Base-by-base conservation (phyloP, 37 sponge, comb jelly and placozoan genomes). In the Hexactinellida sp. region DNA sequence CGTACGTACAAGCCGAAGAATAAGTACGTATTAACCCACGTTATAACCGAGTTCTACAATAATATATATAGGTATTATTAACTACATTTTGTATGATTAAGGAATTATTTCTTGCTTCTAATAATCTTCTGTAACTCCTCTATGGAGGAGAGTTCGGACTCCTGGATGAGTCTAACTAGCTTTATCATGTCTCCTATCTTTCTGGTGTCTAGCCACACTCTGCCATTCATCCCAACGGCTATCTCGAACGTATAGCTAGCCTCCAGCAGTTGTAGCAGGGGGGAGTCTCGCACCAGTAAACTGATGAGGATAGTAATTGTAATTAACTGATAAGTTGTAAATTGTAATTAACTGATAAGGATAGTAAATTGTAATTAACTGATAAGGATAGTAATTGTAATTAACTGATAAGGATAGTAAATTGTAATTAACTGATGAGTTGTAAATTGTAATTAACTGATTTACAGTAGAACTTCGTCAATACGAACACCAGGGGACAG, bases 171-270 rank as follows among this genome's bases (percentile, higher is more conserved):
- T 54, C 90, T 91, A 32, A 87, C 83, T 32, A 96, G 87, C 23
- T 87, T 87, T 0, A 96, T 85, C 38, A 92, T 94, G 54, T 92
- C 90, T 1, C 52, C 76, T n/a, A 88, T 13, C 19, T 88, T 83
- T n/a, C 83, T 36, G 37, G 90, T 84, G 38, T 85, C 83, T 54
- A 97, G 84, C 97, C 94, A 97, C 54, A 97, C 89, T n/a, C 95
- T 71, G 0, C 97, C 97, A 87, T 97, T 97, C 82, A 94, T 85
- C 13, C 97, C 97, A 36, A 94, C 92, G 13, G 89, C 90, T 5
- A 88, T 37, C 88, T 97, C 97, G 85, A 89, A 97, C 86, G 92
- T 87, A 55, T 88, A 90, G 54, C 83, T 36, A 16, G 84, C 37
- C 0, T 82, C 63, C 37, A 95, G 82, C 13, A 82, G 86, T 36